Evolutionary conservation across 2,888 invertebrate genomes (phyloP).

Genomic region (Drosophila niveifrons): DNA sequence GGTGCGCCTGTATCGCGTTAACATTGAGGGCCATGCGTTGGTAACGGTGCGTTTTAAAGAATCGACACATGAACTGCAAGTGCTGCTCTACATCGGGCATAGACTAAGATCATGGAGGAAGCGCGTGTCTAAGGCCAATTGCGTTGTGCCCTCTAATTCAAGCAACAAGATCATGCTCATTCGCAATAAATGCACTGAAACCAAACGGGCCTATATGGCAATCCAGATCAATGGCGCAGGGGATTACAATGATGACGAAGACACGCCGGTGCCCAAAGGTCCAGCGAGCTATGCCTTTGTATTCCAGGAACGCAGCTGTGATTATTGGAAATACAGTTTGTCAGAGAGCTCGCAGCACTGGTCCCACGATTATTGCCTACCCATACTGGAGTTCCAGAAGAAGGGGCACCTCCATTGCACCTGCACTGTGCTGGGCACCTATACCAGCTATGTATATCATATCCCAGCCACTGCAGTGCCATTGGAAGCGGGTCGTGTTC

Average conservation of each 20-base stretch:
- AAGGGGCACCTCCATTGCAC: conserved; percentile 36
- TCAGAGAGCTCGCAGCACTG: conserved; percentile 8
- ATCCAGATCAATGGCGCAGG: conserved; percentile 20
- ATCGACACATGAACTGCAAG: conserved; percentile 41
- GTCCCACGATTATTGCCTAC: conserved; percentile 33
- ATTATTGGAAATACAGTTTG: conserved; percentile 45
- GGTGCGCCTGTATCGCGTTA: conserved; percentile 45
- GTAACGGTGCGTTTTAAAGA: conserved; percentile 46
- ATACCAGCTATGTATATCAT: conserved; percentile 56
- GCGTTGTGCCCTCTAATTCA: conserved; percentile 24
- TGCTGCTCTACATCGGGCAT: conserved; percentile 10
- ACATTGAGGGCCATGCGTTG: conserved; percentile 42
- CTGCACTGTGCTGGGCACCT: conserved; percentile 56
- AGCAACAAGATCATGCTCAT: conserved; percentile 39
- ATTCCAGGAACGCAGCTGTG: conserved; percentile 63
- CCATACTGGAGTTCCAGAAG: conserved; percentile 19
- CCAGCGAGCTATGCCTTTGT: conserved; percentile 50
- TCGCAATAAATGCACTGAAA: conserved; percentile 47
- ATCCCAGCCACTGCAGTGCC: conserved; percentile 32
- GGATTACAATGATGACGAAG: rapidly evolving
- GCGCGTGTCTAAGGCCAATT: conserved; percentile 4
- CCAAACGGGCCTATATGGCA: conserved; percentile 46
- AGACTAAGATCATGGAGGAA: conserved; percentile 28
- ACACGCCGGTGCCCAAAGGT: conserved; percentile 31
- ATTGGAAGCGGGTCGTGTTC: background rate